Conservation (phyloP, 2,113 vertebrate genomes). For the Pelodiscus sinensis region DNA sequence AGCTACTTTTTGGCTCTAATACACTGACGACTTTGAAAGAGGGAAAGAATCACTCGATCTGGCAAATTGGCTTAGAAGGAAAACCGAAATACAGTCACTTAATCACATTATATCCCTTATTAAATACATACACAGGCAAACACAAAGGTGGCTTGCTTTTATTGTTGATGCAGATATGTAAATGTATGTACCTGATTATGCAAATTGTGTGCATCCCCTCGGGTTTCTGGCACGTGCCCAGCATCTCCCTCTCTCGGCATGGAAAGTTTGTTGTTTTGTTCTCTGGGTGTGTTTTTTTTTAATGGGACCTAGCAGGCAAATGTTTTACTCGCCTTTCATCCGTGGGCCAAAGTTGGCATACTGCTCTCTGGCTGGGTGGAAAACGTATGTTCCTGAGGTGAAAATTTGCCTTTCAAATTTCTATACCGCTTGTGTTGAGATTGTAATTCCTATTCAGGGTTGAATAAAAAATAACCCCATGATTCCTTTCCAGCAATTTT, state of each 20-base stretch:
- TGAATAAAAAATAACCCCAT: constrained; percentile 65
- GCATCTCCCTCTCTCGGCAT: not conserved
- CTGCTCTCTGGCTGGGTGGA: constrained; percentile 17
- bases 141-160: constrained; percentile 23
- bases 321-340: not conserved
- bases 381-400: constrained; percentile 61
- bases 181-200: constrained; percentile 73
- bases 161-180: constrained; percentile 71
- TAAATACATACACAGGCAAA: constrained; percentile 62
- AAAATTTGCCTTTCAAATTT: constrained; percentile 70
- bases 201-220: constrained; percentile 53
- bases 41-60: constrained; percentile 5
- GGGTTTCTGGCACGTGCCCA: constrained; percentile 68
- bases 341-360: not conserved
- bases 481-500: constrained; percentile 67
- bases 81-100: constrained; percentile 21
- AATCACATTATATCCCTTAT: constrained; percentile 71
- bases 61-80: constrained; percentile 43
- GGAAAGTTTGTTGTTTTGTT: constrained; percentile 24
- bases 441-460: constrained; percentile 65
- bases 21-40: not conserved
- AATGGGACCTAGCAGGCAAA: not conserved
- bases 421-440: constrained; percentile 32
- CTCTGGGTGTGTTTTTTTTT: not conserved
- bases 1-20: not conserved